Conservation (phyloP, 2,113 vertebrate species). For the Coturnix japonica region DNA sequence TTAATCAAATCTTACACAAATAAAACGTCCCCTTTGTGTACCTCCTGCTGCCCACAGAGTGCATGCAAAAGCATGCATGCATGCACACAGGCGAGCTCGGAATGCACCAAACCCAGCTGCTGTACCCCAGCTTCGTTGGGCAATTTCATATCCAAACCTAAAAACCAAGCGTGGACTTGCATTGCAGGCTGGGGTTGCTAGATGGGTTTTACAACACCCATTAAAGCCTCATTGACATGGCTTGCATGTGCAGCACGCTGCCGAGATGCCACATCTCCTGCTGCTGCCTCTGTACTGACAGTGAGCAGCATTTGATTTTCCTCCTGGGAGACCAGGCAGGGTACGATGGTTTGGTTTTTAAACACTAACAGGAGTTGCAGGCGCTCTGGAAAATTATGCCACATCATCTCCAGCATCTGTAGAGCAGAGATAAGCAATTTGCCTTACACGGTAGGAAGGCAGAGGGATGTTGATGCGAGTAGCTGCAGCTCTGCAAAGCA, state of each 20-base stretch:
- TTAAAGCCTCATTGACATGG: background rate
- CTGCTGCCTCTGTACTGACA: background rate
- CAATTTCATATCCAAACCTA: background rate
- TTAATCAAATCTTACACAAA: slow-evolving; percentile 18
- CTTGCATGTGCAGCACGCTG: background rate
- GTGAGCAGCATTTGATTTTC: background rate
- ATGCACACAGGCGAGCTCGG: fast-evolving
- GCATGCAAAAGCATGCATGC: background rate
- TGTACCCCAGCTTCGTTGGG: background rate
- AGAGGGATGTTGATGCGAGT: background rate
- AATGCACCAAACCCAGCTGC: background rate
- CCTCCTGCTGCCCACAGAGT: background rate
- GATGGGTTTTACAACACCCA: background rate
- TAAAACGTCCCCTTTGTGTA: background rate
- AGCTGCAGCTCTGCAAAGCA: background rate
- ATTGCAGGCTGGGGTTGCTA: background rate
- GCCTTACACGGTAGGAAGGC: background rate
- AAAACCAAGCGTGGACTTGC: background rate
- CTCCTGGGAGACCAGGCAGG: background rate
- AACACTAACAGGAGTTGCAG: background rate
- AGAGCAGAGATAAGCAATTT: background rate
- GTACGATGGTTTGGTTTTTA: background rate
- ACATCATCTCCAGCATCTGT: background rate
- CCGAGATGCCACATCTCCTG: background rate
- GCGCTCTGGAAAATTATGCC: background rate